Percentiles rank a stretch among this genome's conserved stretches.
These are phyloP conservation scores for Ageneiosus marmoratus DNA, from an alignment of 2,113 vertebrate species.

Conservation along the genomic window DNA sequence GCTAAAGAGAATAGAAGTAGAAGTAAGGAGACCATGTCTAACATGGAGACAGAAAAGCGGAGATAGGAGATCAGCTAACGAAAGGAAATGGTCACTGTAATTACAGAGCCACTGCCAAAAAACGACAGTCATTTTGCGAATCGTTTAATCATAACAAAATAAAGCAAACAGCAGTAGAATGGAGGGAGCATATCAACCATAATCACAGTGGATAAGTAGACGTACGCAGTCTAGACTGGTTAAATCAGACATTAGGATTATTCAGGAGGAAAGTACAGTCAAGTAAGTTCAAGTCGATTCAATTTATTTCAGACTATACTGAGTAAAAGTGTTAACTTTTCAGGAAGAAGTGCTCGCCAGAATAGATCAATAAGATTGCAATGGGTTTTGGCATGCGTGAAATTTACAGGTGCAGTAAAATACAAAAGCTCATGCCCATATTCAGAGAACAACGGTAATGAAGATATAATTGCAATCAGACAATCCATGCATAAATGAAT, in stretches of 20 bases:
- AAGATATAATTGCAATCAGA: background rate
- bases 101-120: conserved; percentile 49
- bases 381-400: background rate
- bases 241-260: background rate
- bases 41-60: conserved; percentile 3
- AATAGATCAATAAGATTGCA: background rate
- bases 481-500: background rate
- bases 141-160: conserved; percentile 54
- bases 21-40: conserved; percentile 40
- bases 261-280: background rate
- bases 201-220: conserved; percentile 5
- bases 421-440: background rate
- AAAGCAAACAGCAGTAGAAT: conserved; percentile 35
- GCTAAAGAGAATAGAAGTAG: background rate
- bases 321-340: background rate
- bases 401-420: background rate
- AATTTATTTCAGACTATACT: background rate
- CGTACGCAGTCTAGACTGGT: background rate
- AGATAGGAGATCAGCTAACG: background rate
- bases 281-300: background rate
- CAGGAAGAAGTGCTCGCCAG: too few relatives aligned
- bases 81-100: conserved; percentile 46
- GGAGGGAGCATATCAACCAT: background rate
- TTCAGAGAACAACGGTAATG: background rate
- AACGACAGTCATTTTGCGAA: conserved; percentile 58